Percentiles rank a stretch among this genome's conserved stretches.
These are phyloP conservation scores for Heteromyza rotundicornis DNA, from an alignment of 2,888 invertebrate genomes.

Conservation along the genomic window DNA sequence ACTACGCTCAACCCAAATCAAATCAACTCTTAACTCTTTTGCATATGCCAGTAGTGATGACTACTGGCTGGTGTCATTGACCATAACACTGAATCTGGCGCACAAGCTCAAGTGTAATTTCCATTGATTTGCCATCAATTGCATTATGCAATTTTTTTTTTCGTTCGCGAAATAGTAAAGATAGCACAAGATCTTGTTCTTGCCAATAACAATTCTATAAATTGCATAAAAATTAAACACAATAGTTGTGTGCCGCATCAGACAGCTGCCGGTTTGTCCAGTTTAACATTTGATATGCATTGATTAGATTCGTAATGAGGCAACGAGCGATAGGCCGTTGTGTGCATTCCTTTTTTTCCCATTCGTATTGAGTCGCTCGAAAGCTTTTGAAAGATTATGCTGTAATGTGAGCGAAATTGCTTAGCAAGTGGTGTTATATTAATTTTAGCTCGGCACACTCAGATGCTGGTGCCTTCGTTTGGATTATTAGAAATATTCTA, in stretches of 20 bases:
- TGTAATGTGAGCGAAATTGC: background rate
- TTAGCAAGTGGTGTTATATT: background rate
- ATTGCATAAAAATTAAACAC: too few species aligned
- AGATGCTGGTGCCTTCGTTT: too few species aligned
- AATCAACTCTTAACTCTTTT: too few species aligned
- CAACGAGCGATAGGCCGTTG: too few species aligned
- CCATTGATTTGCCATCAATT: constrained; percentile 2
- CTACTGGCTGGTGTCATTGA: constrained; percentile 6
- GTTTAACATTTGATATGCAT: constrained; percentile 1
- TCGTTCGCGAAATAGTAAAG: background rate
- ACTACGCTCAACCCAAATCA: background rate
- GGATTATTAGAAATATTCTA: too few species aligned
- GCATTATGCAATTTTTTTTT: background rate
- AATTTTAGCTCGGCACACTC: background rate
- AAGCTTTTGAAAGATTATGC: background rate
- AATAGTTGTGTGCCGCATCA: too few species aligned
- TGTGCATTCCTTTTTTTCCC: too few species aligned
- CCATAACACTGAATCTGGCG: constrained; percentile 10
- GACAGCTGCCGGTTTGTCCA: background rate
- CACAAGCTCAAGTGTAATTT: background rate
- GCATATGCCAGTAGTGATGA: constrained; percentile 5
- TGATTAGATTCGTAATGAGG: constrained; percentile 1
- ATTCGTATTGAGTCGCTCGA: background rate
- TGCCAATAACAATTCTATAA: too few species aligned
- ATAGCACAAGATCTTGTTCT: background rate